Evolutionary conservation across 2,888 invertebrate genomes (phyloP).

Genomic region (Pandemis corylana): DNA sequence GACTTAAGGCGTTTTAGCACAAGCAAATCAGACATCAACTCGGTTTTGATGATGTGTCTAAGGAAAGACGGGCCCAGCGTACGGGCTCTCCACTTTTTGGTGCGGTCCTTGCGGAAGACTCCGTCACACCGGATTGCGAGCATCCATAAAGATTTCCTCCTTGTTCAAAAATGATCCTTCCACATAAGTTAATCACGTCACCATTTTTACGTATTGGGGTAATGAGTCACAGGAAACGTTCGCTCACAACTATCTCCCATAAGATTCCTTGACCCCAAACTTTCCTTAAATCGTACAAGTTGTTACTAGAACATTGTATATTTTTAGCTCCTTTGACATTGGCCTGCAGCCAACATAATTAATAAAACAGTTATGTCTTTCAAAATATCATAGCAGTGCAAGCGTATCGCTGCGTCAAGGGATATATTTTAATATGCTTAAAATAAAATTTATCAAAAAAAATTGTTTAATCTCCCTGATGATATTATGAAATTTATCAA

Average conservation of each 20-base stretch:
- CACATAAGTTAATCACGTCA: too few species aligned
- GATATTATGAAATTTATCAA: slow-evolving; percentile 37
- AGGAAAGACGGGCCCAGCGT: too few species aligned
- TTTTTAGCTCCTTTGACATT: slow-evolving; percentile 54
- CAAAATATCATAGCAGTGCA: slow-evolving; percentile 67
- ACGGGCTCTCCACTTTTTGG: too few species aligned
- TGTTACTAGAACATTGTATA: slow-evolving; percentile 34
- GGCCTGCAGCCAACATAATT: slow-evolving; percentile 72
- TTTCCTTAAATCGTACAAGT: slow-evolving; percentile 35
- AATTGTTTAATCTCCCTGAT: slow-evolving; percentile 46
- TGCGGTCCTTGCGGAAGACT: too few species aligned
- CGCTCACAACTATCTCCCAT: neutral
- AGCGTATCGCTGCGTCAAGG: slow-evolving; percentile 65
- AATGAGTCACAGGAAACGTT: neutral
- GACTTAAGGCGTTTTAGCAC: too few species aligned
- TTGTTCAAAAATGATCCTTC: too few species aligned
- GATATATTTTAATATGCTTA: slow-evolving; percentile 55
- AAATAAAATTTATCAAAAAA: slow-evolving; percentile 48
- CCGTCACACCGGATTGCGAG: too few species aligned
- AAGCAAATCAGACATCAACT: too few species aligned
- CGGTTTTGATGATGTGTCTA: too few species aligned
- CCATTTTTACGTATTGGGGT: too few species aligned
- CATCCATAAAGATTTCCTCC: too few species aligned
- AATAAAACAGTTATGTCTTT: slow-evolving; percentile 72
- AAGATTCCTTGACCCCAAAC: slow-evolving; percentile 39